Conservation (phyloP, 1,140 invertebrate species). For the Holotrichia oblita region DNA sequence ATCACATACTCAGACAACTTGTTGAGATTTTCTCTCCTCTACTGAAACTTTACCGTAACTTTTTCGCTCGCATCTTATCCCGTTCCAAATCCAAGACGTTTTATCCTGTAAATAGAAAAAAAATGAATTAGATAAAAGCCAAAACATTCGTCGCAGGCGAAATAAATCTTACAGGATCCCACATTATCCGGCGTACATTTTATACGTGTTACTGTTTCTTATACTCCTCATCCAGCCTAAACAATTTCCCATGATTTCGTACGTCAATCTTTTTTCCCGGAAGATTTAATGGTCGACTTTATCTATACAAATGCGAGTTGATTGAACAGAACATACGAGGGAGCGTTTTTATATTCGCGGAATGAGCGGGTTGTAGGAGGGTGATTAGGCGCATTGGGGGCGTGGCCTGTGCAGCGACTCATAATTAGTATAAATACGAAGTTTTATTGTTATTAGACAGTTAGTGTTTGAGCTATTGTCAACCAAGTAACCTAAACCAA, state of each 20-base stretch:
- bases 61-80: conserved; percentile 12
- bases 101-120: conserved; percentile 8
- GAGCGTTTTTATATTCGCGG: too few species aligned
- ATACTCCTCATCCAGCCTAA: conserved; percentile 1
- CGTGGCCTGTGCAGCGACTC: too few species aligned
- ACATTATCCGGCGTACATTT: conserved; percentile 1
- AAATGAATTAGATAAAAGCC: conserved; percentile 9
- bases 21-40: neutral
- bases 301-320: neutral
- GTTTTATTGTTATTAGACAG: too few species aligned
- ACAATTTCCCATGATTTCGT: neutral
- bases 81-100: neutral
- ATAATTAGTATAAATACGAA: too few species aligned
- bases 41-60: neutral
- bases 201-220: neutral
- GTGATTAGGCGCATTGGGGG: too few species aligned
- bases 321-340: too few species aligned
- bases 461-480: too few species aligned
- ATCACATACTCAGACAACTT: neutral
- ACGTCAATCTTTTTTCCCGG: neutral
- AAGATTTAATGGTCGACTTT: conserved; percentile 3
- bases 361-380: too few species aligned
- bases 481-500: too few species aligned
- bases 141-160: neutral
- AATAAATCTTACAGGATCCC: conserved; percentile 7